A percentile compares a stretch with the other conserved stretches of the same genome.
phyloP scores from a whole-genome alignment of 2,888 invertebrate genomes.

The Tholera decimalis region DNA sequence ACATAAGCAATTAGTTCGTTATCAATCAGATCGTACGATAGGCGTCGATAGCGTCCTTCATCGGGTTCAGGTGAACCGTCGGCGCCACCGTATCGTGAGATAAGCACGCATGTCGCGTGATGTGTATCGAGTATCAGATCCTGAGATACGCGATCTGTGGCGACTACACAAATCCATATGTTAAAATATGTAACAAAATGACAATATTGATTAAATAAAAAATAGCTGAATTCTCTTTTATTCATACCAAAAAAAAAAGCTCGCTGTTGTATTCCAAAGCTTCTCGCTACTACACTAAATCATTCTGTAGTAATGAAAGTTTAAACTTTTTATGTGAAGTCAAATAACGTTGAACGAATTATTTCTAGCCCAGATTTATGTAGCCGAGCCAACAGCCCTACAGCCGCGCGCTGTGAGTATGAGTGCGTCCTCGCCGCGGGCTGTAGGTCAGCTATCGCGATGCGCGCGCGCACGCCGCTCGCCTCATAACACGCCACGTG shows the following conservation, averaged over 20 bases:
- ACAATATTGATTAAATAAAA: too few species aligned
- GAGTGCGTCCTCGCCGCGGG: constrained; percentile 70
- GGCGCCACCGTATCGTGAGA: constrained; percentile 57
- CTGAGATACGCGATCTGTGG: constrained; percentile 40
- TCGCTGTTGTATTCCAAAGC: background rate
- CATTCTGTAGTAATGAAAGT: background rate
- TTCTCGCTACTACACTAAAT: background rate
- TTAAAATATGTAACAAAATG: constrained; percentile 53
- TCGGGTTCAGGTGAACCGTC: constrained; percentile 7
- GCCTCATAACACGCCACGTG: constrained; percentile 48
- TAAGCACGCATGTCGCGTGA: constrained; percentile 60
- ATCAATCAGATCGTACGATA: constrained; percentile 36
- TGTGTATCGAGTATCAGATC: constrained; percentile 51
- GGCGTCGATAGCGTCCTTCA: constrained; percentile 31
- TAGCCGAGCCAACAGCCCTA: constrained; percentile 26
- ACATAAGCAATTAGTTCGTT: constrained; percentile 51
- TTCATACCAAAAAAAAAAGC: too few species aligned
- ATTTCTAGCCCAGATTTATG: constrained; percentile 23
- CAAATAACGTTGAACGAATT: background rate
- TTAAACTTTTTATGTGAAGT: background rate
- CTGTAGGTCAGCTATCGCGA: constrained; percentile 70
- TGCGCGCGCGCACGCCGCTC: constrained; percentile 63
- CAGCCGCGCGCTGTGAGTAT: constrained; percentile 40
- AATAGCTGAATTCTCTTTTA: background rate
- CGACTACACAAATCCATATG: constrained; percentile 45